Evolutionary conservation across 2,113 vertebrate species (phyloP), one percentile per base, ranked within the genome.

Genomic region (Alces alces): DNA sequence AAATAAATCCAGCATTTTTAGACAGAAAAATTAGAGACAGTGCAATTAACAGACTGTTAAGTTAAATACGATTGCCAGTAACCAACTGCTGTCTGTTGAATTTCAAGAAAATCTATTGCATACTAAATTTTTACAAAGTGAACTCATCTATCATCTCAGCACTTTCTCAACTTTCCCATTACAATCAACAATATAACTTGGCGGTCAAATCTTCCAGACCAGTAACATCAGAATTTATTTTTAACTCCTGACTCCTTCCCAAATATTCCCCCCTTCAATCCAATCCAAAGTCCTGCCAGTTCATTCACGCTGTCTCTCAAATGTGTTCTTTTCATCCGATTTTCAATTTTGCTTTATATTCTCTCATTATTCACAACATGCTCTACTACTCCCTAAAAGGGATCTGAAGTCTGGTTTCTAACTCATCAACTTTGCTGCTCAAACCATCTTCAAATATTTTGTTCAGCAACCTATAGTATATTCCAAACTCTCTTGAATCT

Each of bases 151-250:
- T 50, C 91, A 91, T 92, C 85, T 94, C 88, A 96, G 86, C 91
- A 97, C 28, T 95, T 97, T 93, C 91, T 95, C 97, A 89, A 94
- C 94, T 94, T 97, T 97, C 97, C 95, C 86, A 96, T 96, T 96
- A 98, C 93, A 98, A 98, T 95, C 76, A 97, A 97, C 97, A 96
- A 96, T 98, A 57, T 86, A 97, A 97, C 55, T 97, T 28, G 28
- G 86, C 39, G 5, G 85, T 96, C 94, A 97, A 97, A 66, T 98
- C 97, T 96, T 96, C 97, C 95, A 97, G 78, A 97, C 95, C 86
- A 97, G 50, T 96, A 98, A 95, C 97, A 97, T 98, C 97, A 98
- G 97, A 95, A 93, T 86, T 97, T 98, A 98, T 98, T 98, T 98
- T 98, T 98, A 98, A 97, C 97, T 96, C 79, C 96, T 97, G 96